Evolutionary conservation across 2,888 invertebrate species (phyloP).

Genomic region (Sinopyrophorus schimmeli): DNA sequence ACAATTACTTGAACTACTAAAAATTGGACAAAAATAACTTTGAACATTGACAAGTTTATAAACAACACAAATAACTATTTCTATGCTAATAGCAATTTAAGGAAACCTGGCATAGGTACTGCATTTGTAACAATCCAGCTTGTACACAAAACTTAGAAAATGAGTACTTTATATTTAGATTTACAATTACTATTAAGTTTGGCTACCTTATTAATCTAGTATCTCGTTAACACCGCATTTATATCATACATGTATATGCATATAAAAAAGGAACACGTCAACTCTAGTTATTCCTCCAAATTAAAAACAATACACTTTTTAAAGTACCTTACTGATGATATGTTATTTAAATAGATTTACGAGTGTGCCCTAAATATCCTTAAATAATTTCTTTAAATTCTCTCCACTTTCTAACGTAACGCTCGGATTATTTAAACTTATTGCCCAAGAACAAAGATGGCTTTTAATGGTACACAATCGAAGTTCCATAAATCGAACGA

Average conservation of each 20-base stretch:
- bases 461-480: too few species aligned
- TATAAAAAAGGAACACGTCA: conserved; percentile 30
- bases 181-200: conserved; percentile 24
- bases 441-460: too few species aligned
- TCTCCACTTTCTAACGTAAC: too few species aligned
- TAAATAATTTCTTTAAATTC: too few species aligned
- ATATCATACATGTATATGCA: conserved; percentile 21
- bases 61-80: conserved; percentile 18
- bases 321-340: conserved; percentile 19
- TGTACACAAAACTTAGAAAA: conserved; percentile 29
- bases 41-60: conserved; percentile 23
- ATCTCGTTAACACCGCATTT: conserved; percentile 26
- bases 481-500: too few species aligned
- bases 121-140: conserved; percentile 19
- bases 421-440: too few species aligned
- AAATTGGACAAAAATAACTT: conserved; percentile 26
- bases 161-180: conserved; percentile 12
- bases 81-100: conserved; percentile 20
- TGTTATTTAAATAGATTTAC: conserved; percentile 23
- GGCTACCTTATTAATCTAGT: conserved; percentile 22
- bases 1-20: conserved; percentile 31
- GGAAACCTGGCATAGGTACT: conserved; percentile 15
- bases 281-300: conserved; percentile 22
- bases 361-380: too few species aligned
- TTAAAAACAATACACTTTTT: conserved; percentile 24